phyloP scores from a whole-genome alignment of 2,888 invertebrate genomes.

The Dascillus cervinus region DNA sequence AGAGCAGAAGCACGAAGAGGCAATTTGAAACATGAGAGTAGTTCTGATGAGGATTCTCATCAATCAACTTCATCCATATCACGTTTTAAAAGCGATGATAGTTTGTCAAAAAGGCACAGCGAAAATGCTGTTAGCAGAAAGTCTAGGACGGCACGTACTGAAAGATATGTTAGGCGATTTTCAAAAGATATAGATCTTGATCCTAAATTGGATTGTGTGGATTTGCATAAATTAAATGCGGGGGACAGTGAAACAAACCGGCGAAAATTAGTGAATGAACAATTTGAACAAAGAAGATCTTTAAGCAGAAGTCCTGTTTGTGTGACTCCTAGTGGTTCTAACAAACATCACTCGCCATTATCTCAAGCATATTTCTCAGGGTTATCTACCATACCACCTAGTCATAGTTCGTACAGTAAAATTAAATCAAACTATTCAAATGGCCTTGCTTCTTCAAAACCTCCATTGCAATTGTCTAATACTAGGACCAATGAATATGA shows the following conservation, averaged over 20 bases:
- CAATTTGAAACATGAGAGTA: slow-evolving; percentile 52
- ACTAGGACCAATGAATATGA: slow-evolving; percentile 4
- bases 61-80: slow-evolving; percentile 61
- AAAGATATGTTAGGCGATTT: slow-evolving; percentile 68
- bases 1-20: slow-evolving; percentile 60
- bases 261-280: slow-evolving; percentile 14
- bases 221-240: too few relatives aligned
- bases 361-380: slow-evolving; percentile 27
- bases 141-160: slow-evolving; percentile 68
- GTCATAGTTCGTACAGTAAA: slow-evolving; percentile 30
- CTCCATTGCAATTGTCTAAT: slow-evolving; percentile 1
- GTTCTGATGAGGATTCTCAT: slow-evolving; percentile 64
- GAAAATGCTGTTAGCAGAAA: slow-evolving; percentile 54
- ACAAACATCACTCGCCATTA: slow-evolving; percentile 6
- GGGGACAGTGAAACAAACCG: too few relatives aligned
- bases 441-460: not conserved
- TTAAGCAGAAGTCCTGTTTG: slow-evolving; percentile 31
- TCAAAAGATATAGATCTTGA: slow-evolving; percentile 60
- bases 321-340: slow-evolving; percentile 9
- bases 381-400: slow-evolving; percentile 39
- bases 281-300: slow-evolving; percentile 22
- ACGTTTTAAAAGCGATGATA: slow-evolving; percentile 62
- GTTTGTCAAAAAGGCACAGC: slow-evolving; percentile 41
- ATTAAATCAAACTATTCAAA: slow-evolving; percentile 25
- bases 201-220: slow-evolving; percentile 27